Evolutionary conservation across 2,888 invertebrate species (phyloP).

Genomic region (Apodemia hepburni): DNA sequence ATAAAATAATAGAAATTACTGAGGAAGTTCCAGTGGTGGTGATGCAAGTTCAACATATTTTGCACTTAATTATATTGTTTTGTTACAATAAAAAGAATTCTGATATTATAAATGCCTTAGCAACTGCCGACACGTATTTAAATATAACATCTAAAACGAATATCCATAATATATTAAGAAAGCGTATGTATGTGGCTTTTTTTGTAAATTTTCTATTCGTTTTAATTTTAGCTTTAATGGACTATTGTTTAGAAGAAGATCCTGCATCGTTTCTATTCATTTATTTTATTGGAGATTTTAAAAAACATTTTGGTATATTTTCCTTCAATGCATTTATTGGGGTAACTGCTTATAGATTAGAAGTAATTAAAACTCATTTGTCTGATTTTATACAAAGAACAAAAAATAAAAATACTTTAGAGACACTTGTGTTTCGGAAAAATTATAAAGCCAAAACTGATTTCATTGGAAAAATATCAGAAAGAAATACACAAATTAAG

Average conservation of each 20-base stretch:
- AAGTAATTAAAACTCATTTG: slow-evolving; percentile 45
- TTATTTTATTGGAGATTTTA: slow-evolving; percentile 21
- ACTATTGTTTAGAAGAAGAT: background rate
- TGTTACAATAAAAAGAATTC: slow-evolving; percentile 14
- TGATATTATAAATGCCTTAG: slow-evolving; percentile 19
- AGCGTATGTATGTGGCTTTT: slow-evolving; percentile 18
- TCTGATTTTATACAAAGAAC: slow-evolving; percentile 38
- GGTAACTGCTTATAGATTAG: slow-evolving; percentile 42
- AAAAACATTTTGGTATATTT: slow-evolving; percentile 23
- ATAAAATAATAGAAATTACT: slow-evolving; percentile 6
- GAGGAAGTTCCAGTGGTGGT: slow-evolving; percentile 12
- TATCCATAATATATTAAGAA: slow-evolving; percentile 17
- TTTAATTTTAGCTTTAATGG: background rate
- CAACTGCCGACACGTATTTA: slow-evolving; percentile 24
- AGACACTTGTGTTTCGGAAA: background rate
- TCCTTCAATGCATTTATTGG: slow-evolving; percentile 44
- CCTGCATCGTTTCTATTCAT: background rate
- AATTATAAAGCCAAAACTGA: background rate
- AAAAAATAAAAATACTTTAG: background rate
- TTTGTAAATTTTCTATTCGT: slow-evolving; percentile 7
- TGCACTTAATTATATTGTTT: slow-evolving; percentile 17
- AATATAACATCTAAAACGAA: slow-evolving; percentile 19
- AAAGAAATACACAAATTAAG: slow-evolving; percentile 23
- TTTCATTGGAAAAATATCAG: slow-evolving; percentile 14
- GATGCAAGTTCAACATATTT: slow-evolving; percentile 17